A percentile compares a stretch with the other conserved stretches of the same genome.
These are phyloP conservation scores for Melanostoma mellinum DNA, from an alignment of 2,888 invertebrate species.

Conservation along the genomic window DNA sequence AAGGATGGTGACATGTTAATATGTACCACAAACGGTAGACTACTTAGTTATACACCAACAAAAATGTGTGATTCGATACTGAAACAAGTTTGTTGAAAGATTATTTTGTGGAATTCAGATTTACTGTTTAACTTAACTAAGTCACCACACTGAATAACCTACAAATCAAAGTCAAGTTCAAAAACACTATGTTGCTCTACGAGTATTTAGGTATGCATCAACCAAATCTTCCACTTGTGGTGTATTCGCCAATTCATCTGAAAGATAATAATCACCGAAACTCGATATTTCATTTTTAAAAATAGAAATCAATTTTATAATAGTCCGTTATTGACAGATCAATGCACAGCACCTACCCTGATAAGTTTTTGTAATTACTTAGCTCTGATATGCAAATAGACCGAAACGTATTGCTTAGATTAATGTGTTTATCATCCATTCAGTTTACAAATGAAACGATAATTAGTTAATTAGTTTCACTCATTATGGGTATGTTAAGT, in stretches of 20 bases:
- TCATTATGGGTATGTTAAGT: background rate
- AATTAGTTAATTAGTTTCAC: slow-evolving; percentile 25
- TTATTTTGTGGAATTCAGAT: too few relatives aligned
- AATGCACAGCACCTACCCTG: slow-evolving; percentile 3
- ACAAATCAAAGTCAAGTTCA: too few relatives aligned
- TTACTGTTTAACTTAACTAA: too few relatives aligned
- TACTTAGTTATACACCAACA: too few relatives aligned
- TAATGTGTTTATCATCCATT: slow-evolving; percentile 17
- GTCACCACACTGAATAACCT: too few relatives aligned
- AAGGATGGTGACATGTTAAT: too few relatives aligned
- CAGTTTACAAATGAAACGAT: slow-evolving; percentile 2
- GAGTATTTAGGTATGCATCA: background rate
- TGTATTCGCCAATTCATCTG: background rate
- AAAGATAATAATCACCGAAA: background rate
- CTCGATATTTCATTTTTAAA: background rate
- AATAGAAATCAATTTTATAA: background rate
- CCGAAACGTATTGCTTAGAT: background rate
- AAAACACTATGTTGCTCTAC: too few relatives aligned
- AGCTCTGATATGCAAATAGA: slow-evolving; percentile 8
- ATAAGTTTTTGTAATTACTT: background rate
- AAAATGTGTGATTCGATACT: too few relatives aligned
- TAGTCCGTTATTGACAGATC: slow-evolving; percentile 11
- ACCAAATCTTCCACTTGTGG: background rate
- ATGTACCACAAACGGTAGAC: too few relatives aligned
- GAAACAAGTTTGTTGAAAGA: too few relatives aligned